These are phyloP conservation scores for Danio jaintianensis DNA, from an alignment of 2,797 vertebrate species.

Conservation along the genomic window DNA sequence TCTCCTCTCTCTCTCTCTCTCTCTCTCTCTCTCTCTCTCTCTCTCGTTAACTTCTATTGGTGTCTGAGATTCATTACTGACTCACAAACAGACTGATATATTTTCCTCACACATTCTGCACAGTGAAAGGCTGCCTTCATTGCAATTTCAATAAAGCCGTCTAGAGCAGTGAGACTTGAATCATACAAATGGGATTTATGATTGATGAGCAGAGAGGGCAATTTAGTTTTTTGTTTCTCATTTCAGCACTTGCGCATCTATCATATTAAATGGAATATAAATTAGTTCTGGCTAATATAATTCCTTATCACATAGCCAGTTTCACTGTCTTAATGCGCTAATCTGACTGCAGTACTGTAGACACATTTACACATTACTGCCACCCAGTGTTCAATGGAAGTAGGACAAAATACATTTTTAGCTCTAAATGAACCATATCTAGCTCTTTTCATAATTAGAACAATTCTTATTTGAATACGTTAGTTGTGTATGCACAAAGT, in stretches of 20 bases:
- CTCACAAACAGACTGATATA: not conserved
- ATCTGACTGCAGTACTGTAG: not conserved
- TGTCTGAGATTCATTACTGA: not conserved
- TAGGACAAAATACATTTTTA: not conserved
- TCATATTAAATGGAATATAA: conserved; percentile 15
- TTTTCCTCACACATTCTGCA: not conserved
- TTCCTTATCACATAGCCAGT: not conserved
- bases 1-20: not conserved
- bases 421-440: not conserved
- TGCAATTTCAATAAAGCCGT: conserved; percentile 4
- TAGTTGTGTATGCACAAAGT: no score
- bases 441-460: not conserved
- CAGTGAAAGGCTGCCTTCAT: not conserved
- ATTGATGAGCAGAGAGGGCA: conserved; percentile 2
- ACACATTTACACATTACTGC: conserved; percentile 64
- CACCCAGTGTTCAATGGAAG: conserved; percentile 70
- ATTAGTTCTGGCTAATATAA: conserved; percentile 7
- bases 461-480: not conserved
- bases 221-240: not conserved
- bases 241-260: not conserved
- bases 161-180: not conserved
- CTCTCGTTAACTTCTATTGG: not conserved
- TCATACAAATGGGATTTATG: conserved; percentile 19
- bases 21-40: not conserved
- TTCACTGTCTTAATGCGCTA: not conserved